Evolutionary conservation across 2,113 vertebrate genomes (phyloP).

Genomic region (Gymnorhina tibicen): DNA sequence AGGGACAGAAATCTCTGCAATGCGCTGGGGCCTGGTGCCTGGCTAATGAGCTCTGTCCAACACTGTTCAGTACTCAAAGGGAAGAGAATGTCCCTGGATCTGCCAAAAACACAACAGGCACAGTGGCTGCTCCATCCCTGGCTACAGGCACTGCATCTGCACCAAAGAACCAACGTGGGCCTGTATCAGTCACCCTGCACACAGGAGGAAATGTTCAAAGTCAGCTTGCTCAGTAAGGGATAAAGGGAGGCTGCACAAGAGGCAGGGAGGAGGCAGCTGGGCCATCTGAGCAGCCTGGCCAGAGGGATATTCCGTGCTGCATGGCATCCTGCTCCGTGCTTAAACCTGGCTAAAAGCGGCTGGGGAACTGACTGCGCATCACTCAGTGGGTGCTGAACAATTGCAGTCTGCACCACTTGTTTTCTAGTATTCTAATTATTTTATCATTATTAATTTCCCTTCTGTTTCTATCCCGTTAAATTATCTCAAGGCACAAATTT

Average conservation of each 20-base stretch:
- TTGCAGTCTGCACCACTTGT: neutral
- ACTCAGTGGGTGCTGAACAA: fast-evolving
- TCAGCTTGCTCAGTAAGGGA: too few species aligned
- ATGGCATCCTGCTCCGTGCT: neutral
- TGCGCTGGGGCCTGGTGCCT: too few species aligned
- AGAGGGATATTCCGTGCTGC: fast-evolving
- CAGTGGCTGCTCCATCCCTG: neutral
- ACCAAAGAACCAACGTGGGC: fast-evolving
- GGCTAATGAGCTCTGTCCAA: neutral
- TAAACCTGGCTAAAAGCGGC: fast-evolving
- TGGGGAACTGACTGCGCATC: neutral
- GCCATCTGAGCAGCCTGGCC: neutral
- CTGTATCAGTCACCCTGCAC: neutral
- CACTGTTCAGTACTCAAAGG: fast-evolving
- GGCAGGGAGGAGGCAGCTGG: neutral
- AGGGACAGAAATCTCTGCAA: fast-evolving
- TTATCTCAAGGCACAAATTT: neutral
- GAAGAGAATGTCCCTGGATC: neutral
- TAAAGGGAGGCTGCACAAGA: neutral
- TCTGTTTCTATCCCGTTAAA: neutral
- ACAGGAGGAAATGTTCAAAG: fast-evolving
- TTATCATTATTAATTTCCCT: neutral
- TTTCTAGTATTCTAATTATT: neutral
- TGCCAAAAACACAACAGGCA: fast-evolving
- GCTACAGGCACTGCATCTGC: neutral